Conservation (phyloP, 2,797 vertebrate species). For the Enteromius viviparus region DNA sequence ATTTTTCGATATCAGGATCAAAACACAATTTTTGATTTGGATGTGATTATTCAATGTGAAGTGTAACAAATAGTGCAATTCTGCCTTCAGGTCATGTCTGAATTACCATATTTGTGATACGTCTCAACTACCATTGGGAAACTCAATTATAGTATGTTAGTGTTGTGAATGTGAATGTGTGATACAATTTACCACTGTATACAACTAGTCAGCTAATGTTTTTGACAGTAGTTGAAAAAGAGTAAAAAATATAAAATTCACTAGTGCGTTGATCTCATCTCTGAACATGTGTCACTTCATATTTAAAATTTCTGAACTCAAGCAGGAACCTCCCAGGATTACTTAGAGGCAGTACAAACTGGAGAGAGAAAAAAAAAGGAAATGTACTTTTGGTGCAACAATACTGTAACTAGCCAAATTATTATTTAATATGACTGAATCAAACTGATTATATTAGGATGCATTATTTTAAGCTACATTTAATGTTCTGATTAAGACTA, state of each 20-base stretch:
- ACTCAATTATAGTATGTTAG: neutral
- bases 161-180: neutral
- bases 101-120: neutral
- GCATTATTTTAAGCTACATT: neutral
- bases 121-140: neutral
- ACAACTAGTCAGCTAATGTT: no score
- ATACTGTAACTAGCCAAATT: neutral
- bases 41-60: neutral
- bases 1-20: neutral
- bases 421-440: constrained; percentile 1
- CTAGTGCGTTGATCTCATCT: neutral
- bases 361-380: neutral
- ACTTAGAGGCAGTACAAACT: neutral
- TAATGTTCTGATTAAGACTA: neutral
- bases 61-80: neutral
- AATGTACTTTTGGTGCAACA: neutral
- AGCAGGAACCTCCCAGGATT: neutral
- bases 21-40: neutral
- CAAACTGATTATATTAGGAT: neutral
- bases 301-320: neutral
- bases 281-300: constrained; percentile 23
- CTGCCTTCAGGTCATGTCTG: neutral
- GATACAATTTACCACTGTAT: neutral
- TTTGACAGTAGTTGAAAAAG: constrained; percentile 4
- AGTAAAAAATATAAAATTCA: neutral